Percentiles rank a stretch among this genome's conserved stretches.
phyloP scores from a whole-genome alignment of 2,888 invertebrate genomes.

The Xanthorhoe designata region DNA sequence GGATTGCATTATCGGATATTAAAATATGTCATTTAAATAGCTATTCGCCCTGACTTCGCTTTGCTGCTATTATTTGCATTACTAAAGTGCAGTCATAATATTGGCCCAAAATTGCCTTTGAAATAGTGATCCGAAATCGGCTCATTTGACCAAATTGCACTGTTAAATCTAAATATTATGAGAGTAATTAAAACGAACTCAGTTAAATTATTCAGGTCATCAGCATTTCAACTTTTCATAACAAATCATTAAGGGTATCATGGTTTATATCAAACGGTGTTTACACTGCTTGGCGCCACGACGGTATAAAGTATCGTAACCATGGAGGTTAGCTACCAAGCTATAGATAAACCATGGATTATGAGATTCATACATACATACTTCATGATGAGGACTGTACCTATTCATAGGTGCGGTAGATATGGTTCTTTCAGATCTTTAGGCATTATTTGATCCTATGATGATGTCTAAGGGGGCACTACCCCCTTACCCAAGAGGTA shows the following conservation, averaged over 20 bases:
- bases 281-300: constrained; percentile 38
- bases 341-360: constrained; percentile 1
- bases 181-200: constrained; percentile 24
- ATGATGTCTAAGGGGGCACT: too few species aligned
- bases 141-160: constrained; percentile 12
- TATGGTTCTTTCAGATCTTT: too few species aligned
- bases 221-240: constrained; percentile 30
- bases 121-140: neutral
- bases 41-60: too few species aligned
- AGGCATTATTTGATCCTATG: too few species aligned
- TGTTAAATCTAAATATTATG: constrained; percentile 18
- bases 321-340: constrained; percentile 6
- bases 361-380: too few species aligned
- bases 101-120: constrained; percentile 5
- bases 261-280: constrained; percentile 40
- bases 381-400: too few species aligned
- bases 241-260: constrained; percentile 36
- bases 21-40: neutral
- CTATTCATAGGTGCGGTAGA: too few species aligned
- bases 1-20: neutral
- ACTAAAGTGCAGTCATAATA: neutral
- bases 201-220: constrained; percentile 34
- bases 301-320: constrained; percentile 1
- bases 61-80: too few species aligned
- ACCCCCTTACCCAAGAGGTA: too few species aligned